A percentile compares a stretch with the other conserved stretches of the same genome.
These are phyloP conservation scores for Allygus modestus DNA, from an alignment of 2,888 invertebrate species.

Conservation along the genomic window DNA sequence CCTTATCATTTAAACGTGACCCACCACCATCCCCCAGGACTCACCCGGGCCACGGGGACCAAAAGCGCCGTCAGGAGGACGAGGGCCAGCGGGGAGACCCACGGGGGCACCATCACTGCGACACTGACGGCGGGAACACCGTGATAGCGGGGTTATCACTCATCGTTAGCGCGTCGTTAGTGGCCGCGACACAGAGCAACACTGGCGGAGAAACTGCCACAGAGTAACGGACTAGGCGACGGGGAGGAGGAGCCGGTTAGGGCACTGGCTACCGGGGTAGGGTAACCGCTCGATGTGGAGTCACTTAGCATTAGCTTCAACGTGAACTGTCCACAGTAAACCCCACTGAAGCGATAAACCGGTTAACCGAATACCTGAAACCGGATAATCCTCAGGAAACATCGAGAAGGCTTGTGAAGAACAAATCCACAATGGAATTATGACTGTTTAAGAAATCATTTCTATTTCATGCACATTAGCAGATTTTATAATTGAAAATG, in stretches of 20 bases:
- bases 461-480: too few relatives aligned
- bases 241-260: conserved; percentile 18
- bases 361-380: too few relatives aligned
- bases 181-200: neutral
- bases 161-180: conserved; percentile 38
- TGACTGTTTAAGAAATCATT: too few relatives aligned
- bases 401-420: too few relatives aligned
- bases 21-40: neutral
- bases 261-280: neutral
- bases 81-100: neutral
- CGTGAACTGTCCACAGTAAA: too few relatives aligned
- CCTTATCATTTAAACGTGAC: neutral
- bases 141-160: conserved; percentile 15
- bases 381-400: too few relatives aligned
- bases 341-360: too few relatives aligned
- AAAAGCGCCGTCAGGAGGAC: neutral
- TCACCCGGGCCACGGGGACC: neutral
- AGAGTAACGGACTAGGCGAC: neutral
- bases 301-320: too few relatives aligned
- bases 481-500: too few relatives aligned
- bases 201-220: conserved; percentile 24
- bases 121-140: neutral
- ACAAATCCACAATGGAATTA: too few relatives aligned
- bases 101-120: neutral
- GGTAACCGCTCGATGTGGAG: too few relatives aligned